Conservation (phyloP, 2,797 vertebrate species). For the Peromyscus nudipes region DNA sequence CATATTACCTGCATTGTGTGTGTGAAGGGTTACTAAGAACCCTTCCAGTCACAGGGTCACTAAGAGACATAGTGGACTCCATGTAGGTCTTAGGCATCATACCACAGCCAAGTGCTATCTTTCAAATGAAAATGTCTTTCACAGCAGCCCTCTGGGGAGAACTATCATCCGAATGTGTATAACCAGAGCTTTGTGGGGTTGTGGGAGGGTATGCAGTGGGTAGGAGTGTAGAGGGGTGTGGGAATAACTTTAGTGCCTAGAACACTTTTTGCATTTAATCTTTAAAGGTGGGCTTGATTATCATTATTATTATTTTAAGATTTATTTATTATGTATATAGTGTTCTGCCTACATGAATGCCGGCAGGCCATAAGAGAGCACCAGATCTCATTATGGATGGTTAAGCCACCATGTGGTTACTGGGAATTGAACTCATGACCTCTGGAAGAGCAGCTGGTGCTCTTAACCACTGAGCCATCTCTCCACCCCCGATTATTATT, state of each 20-base stretch:
- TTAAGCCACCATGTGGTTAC: too few species aligned
- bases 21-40: background rate
- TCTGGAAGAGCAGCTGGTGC: too few species aligned
- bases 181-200: background rate
- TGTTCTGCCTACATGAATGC: too few species aligned
- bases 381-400: too few species aligned
- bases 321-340: too few species aligned
- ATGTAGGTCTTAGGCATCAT: background rate
- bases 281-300: background rate
- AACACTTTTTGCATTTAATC: background rate
- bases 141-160: background rate
- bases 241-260: background rate
- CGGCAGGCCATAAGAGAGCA: too few species aligned
- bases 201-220: background rate
- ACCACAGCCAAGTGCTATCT: background rate
- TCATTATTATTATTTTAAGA: background rate
- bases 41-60: too few species aligned
- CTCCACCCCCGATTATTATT: too few species aligned
- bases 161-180: too few species aligned
- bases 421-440: too few species aligned
- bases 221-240: too few species aligned
- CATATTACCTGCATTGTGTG: accelerated
- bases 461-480: too few species aligned
- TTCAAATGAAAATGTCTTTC: background rate
- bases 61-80: background rate